Percentiles rank a stretch among this genome's conserved stretches.
Evolutionary conservation across 2,888 invertebrate genomes (phyloP).

Genomic region (Pterobdella sp.): DNA sequence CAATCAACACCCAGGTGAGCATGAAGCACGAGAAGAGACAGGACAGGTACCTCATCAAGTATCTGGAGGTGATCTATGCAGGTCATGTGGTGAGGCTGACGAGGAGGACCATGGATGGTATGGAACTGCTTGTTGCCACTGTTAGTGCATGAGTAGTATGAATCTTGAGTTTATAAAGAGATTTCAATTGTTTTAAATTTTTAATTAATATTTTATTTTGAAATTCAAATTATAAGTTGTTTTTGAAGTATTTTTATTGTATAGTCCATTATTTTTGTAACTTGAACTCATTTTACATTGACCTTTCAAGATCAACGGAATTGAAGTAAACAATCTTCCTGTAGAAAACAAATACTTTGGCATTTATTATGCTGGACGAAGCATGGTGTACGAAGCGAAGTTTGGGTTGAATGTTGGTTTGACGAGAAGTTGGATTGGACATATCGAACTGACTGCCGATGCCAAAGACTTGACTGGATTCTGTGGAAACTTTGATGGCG

Average conservation of each 20-base stretch:
- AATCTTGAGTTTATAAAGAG: background rate
- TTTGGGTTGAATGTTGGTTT: background rate
- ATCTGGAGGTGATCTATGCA: conserved; percentile 11
- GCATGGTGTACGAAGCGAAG: background rate
- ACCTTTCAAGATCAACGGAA: conserved; percentile 2
- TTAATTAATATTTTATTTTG: background rate
- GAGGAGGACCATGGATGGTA: background rate
- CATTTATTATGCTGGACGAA: background rate
- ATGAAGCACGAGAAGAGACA: background rate
- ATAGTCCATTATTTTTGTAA: background rate
- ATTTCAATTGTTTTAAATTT: background rate
- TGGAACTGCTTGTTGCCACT: background rate
- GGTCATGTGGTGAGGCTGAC: conserved; percentile 18
- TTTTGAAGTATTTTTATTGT: background rate
- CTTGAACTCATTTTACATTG: background rate
- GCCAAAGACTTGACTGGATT: background rate
- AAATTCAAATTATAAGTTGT: background rate
- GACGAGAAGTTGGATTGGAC: background rate
- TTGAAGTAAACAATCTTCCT: conserved; percentile 16
- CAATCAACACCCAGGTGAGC: conserved; percentile 11
- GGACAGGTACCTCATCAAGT: background rate
- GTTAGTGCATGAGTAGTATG: background rate
- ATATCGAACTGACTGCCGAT: background rate
- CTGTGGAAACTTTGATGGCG: conserved; percentile 19
- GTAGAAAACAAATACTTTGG: background rate